These are phyloP conservation scores for Lepidonotus clava DNA, from an alignment of 2,888 invertebrate genomes.

Conservation along the genomic window DNA sequence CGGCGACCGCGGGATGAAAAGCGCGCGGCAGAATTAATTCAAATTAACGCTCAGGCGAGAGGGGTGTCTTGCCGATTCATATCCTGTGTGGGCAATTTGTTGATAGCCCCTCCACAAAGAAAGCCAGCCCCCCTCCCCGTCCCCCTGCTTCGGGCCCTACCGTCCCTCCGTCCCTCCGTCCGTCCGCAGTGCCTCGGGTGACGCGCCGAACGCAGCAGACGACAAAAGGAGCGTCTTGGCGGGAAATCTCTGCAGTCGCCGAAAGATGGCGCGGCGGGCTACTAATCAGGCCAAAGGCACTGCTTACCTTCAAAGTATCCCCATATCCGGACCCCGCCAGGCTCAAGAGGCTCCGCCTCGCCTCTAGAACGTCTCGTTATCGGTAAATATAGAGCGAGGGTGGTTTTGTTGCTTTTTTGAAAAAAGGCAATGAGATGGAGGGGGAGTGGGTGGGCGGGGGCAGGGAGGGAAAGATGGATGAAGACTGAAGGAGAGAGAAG, in stretches of 20 bases:
- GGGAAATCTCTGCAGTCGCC: constrained; percentile 38
- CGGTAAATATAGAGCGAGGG: constrained; percentile 6
- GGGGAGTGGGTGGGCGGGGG: too few relatives aligned
- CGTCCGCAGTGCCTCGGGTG: constrained; percentile 29
- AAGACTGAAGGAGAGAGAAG: background rate
- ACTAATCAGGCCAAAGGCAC: constrained; percentile 31
- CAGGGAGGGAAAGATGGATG: background rate
- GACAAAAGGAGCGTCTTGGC: constrained; percentile 30
- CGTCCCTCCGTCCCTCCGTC: background rate
- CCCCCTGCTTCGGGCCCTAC: background rate
- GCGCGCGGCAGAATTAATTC: constrained; percentile 39
- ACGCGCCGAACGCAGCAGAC: constrained; percentile 39
- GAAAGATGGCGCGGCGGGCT: constrained; percentile 28
- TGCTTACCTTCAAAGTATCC: constrained; percentile 28
- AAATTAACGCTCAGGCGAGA: constrained; percentile 35
- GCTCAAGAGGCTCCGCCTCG: background rate
- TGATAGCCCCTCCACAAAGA: constrained; percentile 40
- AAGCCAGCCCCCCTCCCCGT: background rate
- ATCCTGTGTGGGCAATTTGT: constrained; percentile 45
- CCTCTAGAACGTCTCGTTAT: constrained; percentile 28
- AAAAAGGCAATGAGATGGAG: too few relatives aligned
- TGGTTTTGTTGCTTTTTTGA: constrained; percentile 6
- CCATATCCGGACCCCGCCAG: constrained; percentile 10
- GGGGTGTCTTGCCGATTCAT: constrained; percentile 41
- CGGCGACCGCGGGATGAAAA: constrained; percentile 33